Base-by-base conservation (phyloP, 2,888 invertebrate species). In the Habroteleia sp. region DNA sequence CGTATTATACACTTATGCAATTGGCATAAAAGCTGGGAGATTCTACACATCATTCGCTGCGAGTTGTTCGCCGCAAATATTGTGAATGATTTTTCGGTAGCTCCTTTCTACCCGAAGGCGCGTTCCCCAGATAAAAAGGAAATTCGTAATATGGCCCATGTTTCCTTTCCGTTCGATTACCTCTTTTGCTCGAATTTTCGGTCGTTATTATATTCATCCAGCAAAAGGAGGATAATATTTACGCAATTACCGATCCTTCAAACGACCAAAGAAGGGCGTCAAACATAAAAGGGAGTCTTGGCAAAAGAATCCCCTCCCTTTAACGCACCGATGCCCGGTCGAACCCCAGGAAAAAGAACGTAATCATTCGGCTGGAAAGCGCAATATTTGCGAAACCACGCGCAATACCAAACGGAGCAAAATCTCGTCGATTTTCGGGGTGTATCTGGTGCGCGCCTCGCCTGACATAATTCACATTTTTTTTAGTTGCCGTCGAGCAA, bases 201-300 rank as follows among this genome's bases (percentile, higher is more conserved):
- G 44, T 58, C 63, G 56, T 73, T 73, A 73, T 73, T 66, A 62
- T 76, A 73, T 65, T 76, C 72, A 50, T 66, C 42, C 74, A 42
- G 27, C 46, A 50, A 29, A 50, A 72, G 50, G 29, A 60, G 73
- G 63, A 73, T 69, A 80, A 76, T 77, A 74, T 76, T 80, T 69
- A 75, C 77, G 80, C 82, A 82, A 82, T 82, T 80, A 80, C 81
- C 76, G 79, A 80, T 75, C 76, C 79, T 74, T 76, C 68, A 71
- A 74, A 66, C 69, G 79, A 77, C 73, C 50, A 74, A 71, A 76
- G 78, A 78, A 80, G 82, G 80, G 80, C 77, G 79, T 76, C 69
- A 60, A 69, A 65, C 79, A 77, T 74, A 79, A 82, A 80, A 82
- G 81, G 80, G 77, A 81, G 76, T 77, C 63, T 25, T 3, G 7